Conservation (phyloP, 2,113 vertebrate species). For the Alosa alosa region DNA sequence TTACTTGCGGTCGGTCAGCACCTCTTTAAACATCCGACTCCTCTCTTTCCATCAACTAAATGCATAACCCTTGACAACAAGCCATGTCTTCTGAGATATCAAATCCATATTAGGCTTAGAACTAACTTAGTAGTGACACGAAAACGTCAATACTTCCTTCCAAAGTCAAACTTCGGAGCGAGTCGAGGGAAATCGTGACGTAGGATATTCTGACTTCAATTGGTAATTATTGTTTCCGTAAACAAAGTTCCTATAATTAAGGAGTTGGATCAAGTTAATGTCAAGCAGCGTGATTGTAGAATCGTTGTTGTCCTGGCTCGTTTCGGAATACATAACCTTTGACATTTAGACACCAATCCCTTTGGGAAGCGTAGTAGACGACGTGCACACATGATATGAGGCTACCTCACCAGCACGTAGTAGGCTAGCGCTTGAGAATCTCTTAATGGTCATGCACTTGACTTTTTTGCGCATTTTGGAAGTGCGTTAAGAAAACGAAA, state of each 20-base stretch:
- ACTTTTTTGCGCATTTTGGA: background rate
- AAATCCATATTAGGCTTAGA: background rate
- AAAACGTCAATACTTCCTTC: background rate
- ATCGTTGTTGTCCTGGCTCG: background rate
- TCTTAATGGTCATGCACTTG: background rate
- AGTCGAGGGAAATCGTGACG: background rate
- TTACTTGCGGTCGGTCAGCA: background rate
- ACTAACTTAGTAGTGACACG: background rate
- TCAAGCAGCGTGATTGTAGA: background rate
- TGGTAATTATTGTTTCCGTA: background rate
- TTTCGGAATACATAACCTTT: constrained; percentile 36
- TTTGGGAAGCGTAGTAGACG: constrained; percentile 46
- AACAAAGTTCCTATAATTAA: background rate
- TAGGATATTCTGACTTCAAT: background rate
- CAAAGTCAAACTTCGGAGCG: background rate
- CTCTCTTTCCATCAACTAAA: background rate
- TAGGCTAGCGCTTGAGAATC: background rate
- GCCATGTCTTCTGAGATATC: background rate
- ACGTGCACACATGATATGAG: constrained; percentile 3
- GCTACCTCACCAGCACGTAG: background rate
- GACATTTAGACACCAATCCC: constrained; percentile 62
- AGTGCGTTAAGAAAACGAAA: background rate
- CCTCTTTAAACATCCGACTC: background rate
- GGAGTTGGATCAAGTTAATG: background rate
- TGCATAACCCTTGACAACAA: background rate